Percentiles rank a stretch among this genome's conserved stretches.
Conservation (phyloP, 2,113 vertebrate genomes). For the Channa maculata region DNA sequence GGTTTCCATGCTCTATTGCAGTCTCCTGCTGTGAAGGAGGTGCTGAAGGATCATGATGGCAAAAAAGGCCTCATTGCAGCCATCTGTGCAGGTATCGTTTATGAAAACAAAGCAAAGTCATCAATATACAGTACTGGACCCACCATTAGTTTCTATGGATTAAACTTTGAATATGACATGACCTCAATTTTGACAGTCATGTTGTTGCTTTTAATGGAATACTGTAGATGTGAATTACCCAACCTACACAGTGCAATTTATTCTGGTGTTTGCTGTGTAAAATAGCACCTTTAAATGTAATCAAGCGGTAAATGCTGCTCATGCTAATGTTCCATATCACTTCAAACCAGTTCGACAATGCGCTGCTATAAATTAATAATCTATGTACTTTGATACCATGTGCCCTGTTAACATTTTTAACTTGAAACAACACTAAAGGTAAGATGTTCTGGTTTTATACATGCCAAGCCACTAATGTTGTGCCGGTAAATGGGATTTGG, state of each 20-base stretch:
- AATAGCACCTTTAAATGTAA: slow-evolving; percentile 3
- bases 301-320: neutral
- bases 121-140: slow-evolving; percentile 6
- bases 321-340: slow-evolving; percentile 1
- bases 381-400: neutral
- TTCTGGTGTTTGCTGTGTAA: neutral
- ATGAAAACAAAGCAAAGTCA: slow-evolving; percentile 34
- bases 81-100: slow-evolving; percentile 93
- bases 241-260: neutral
- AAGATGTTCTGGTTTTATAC: slow-evolving; percentile 5
- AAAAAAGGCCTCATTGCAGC: slow-evolving; percentile 96
- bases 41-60: slow-evolving; percentile 93
- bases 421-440: slow-evolving; percentile 3
- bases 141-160: neutral
- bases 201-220: slow-evolving; percentile 9
- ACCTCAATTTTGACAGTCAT: slow-evolving; percentile 11
- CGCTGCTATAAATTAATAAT: neutral
- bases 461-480: neutral
- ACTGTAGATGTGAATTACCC: neutral
- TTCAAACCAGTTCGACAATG: slow-evolving; percentile 4
- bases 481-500: slow-evolving; percentile 22
- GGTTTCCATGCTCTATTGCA: slow-evolving; percentile 68
- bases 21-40: slow-evolving; percentile 92
- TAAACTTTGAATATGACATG: slow-evolving; percentile 17
- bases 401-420: slow-evolving; percentile 6